These are phyloP conservation scores for Yasuhikotakia modesta DNA, from an alignment of 2,797 vertebrate species.

Conservation along the genomic window DNA sequence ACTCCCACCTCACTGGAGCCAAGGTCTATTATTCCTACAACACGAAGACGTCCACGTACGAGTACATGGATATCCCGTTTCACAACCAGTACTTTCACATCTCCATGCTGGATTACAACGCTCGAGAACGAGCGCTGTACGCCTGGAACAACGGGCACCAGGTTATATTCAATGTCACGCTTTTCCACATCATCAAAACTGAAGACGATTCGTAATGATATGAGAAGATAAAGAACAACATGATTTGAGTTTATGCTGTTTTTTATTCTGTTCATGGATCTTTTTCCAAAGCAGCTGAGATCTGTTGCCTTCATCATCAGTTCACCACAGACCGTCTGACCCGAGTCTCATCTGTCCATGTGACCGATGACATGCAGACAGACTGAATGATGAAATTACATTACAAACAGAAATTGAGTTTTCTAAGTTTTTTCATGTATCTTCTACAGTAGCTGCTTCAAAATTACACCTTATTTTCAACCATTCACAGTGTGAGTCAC, in stretches of 20 bases:
- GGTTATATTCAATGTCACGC: constrained; percentile 96
- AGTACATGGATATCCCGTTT: constrained; percentile 97
- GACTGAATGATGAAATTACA: constrained; percentile 53
- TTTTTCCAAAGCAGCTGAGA: constrained; percentile 48
- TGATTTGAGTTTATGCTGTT: constrained; percentile 65
- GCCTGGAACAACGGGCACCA: constrained; percentile 99
- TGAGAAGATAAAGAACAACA: constrained; percentile 36
- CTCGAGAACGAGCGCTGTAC: constrained; percentile 92
- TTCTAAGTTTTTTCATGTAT: constrained; percentile 43
- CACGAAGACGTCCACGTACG: constrained; percentile 93
- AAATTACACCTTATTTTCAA: constrained; percentile 81
- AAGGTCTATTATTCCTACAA: constrained; percentile 98
- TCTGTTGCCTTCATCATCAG: constrained; percentile 55
- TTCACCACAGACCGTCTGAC: constrained; percentile 39
- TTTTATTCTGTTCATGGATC: constrained; percentile 45
- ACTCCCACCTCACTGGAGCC: constrained; percentile 94
- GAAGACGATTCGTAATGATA: constrained; percentile 86
- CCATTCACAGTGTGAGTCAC: constrained; percentile 69
- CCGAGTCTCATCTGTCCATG: constrained; percentile 54
- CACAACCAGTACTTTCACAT: constrained; percentile 99
- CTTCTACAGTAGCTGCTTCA: constrained; percentile 74
- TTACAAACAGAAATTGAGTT: constrained; percentile 67
- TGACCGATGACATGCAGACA: constrained; percentile 67
- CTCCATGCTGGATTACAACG: constrained; percentile 98
- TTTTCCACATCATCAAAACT: constrained; percentile 97